A percentile compares a stretch with the other conserved stretches of the same genome.
Conservation (phyloP, 2,888 invertebrate species). For the Caenorhabditis afra region DNA sequence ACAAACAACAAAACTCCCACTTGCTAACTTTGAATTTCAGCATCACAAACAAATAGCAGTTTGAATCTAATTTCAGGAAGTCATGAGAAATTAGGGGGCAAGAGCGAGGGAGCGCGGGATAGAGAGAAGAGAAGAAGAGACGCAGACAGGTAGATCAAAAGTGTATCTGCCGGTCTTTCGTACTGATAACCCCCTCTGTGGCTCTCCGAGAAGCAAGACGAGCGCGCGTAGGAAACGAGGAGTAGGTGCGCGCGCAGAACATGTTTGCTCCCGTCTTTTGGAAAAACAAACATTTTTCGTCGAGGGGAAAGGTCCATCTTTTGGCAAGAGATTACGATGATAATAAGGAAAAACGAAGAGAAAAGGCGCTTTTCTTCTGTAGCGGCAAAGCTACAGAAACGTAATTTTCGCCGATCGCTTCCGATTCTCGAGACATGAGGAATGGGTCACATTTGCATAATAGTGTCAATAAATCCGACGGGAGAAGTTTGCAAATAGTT, state of each 20-base stretch:
- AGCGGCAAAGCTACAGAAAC: no score
- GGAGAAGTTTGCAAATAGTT: slow-evolving; percentile 18
- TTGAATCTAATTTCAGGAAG: no score
- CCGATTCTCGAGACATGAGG: neutral
- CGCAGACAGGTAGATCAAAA: slow-evolving; percentile 4
- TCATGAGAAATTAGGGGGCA: slow-evolving; percentile 6
- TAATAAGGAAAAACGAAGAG: neutral
- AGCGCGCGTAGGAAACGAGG: neutral
- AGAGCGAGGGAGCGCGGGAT: neutral
- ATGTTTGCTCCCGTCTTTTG: slow-evolving; percentile 41
- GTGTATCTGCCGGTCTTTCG: neutral
- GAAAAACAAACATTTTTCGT: slow-evolving; percentile 36
- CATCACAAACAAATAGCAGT: slow-evolving; percentile 16
- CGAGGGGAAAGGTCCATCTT: no score
- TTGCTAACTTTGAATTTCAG: slow-evolving; percentile 49
- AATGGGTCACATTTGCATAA: slow-evolving; percentile 51
- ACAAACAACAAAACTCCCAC: slow-evolving; percentile 4
- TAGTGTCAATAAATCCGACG: slow-evolving; percentile 41
- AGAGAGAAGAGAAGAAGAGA: neutral
- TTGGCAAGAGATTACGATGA: no score
- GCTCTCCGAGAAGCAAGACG: slow-evolving; percentile 5
- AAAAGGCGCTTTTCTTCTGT: neutral
- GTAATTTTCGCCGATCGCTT: neutral
- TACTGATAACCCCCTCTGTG: slow-evolving; percentile 28
- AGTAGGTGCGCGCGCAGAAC: slow-evolving; percentile 20